These are phyloP conservation scores for Glossosoma conforme DNA, from an alignment of 1,140 invertebrate genomes.

Conservation along the genomic window DNA sequence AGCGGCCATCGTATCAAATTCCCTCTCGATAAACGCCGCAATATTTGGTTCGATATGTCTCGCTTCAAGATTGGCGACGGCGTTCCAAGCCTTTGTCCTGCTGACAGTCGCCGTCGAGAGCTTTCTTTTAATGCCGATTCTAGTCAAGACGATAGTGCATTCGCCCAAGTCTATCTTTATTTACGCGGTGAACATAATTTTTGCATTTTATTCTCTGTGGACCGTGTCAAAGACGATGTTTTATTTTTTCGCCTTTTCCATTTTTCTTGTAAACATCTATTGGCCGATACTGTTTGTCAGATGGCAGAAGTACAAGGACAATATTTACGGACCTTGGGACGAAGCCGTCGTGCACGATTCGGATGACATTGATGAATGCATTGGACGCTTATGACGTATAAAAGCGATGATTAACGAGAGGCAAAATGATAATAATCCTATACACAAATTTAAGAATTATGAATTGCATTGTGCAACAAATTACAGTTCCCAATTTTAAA, in stretches of 20 bases:
- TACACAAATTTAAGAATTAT: no score
- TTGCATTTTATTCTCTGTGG: constrained; percentile 52
- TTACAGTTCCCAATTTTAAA: no score
- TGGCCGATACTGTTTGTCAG: constrained; percentile 77
- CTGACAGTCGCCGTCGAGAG: constrained; percentile 79
- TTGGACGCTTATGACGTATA: no score
- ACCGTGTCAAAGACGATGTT: constrained; percentile 54
- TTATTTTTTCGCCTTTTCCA: constrained; percentile 56
- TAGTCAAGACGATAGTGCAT: constrained; percentile 59
- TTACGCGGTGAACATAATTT: constrained; percentile 36
- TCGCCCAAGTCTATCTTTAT: constrained; percentile 36
- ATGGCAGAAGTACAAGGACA: constrained; percentile 84
- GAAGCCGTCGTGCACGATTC: constrained; percentile 71
- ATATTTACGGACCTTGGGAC: constrained; percentile 95
- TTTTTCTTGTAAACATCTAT: constrained; percentile 63
- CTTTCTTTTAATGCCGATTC: constrained; percentile 83
- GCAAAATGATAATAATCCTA: no score
- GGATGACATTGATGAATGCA: constrained; percentile 45
- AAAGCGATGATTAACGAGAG: no score
- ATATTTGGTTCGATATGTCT: constrained; percentile 92
- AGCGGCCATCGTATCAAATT: constrained; percentile 74
- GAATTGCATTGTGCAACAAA: no score
- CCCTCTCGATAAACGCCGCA: constrained; percentile 83
- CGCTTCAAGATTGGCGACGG: constrained; percentile 79
- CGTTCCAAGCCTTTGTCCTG: constrained; percentile 82